These are phyloP conservation scores for Triplophysa rosa DNA, from an alignment of 2,113 vertebrate species.

Conservation along the genomic window DNA sequence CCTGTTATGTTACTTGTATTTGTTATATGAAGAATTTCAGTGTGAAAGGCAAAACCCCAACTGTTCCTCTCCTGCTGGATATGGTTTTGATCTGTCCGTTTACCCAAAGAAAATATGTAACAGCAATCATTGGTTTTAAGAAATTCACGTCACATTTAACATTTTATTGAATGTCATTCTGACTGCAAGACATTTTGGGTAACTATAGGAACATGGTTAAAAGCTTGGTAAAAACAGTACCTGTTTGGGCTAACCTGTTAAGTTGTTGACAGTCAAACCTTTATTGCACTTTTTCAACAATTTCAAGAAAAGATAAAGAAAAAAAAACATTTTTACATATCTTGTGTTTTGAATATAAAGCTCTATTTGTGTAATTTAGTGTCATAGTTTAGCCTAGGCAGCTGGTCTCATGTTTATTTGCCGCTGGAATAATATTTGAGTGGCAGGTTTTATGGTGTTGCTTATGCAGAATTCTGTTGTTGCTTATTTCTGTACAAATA, in stretches of 20 bases:
- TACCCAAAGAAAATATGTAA: constrained; percentile 83
- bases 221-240: constrained; percentile 68
- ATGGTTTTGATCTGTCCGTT: constrained; percentile 71
- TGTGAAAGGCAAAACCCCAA: constrained; percentile 50
- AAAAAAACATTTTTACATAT: constrained; percentile 89
- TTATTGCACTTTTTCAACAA: constrained; percentile 95
- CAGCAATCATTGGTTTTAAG: constrained; percentile 77
- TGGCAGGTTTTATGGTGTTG: constrained; percentile 70
- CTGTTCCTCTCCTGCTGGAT: constrained; percentile 37
- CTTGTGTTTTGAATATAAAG: constrained; percentile 86
- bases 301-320: constrained; percentile 83
- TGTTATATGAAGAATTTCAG: constrained; percentile 73
- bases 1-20: constrained; percentile 38
- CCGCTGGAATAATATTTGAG: constrained; percentile 72
- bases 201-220: constrained; percentile 74
- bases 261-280: constrained; percentile 83
- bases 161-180: constrained; percentile 84
- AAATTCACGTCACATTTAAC: constrained; percentile 76
- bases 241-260: constrained; percentile 74
- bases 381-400: constrained; percentile 80
- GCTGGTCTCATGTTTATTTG: constrained; percentile 76
- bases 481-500: constrained; percentile 90
- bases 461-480: constrained; percentile 81
- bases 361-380: constrained; percentile 85
- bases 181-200: constrained; percentile 83